These are phyloP conservation scores for Peribatodes rhomboidaria DNA, from an alignment of 2,888 invertebrate genomes.

Conservation along the genomic window DNA sequence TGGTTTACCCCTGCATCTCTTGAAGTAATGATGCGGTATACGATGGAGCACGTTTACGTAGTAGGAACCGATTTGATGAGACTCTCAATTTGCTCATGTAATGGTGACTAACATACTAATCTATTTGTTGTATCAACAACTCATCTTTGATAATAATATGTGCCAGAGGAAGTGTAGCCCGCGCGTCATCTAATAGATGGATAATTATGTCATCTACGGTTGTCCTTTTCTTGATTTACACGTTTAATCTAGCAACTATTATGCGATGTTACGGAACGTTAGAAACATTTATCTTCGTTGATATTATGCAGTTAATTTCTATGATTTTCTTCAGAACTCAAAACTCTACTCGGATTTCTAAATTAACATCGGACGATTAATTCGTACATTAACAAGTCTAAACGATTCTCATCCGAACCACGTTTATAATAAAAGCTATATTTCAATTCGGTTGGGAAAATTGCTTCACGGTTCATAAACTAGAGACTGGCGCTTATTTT, in stretches of 20 bases:
- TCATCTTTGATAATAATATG: neutral
- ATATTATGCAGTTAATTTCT: slow-evolving; percentile 5
- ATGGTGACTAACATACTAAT: neutral
- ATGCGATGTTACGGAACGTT: neutral
- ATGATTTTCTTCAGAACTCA: slow-evolving; percentile 8
- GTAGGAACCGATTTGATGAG: too few relatives aligned
- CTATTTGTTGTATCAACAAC: neutral
- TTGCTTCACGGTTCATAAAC: slow-evolving; percentile 23
- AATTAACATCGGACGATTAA: slow-evolving; percentile 12
- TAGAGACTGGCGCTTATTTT: slow-evolving; percentile 17
- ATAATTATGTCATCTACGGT: neutral
- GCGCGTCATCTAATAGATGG: neutral
- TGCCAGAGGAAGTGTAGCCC: neutral
- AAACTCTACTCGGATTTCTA: slow-evolving; percentile 12
- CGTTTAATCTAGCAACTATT: neutral
- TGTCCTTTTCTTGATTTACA: neutral
- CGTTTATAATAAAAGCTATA: slow-evolving; percentile 2
- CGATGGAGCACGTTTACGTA: neutral
- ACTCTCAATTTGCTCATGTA: neutral
- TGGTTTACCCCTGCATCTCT: neutral
- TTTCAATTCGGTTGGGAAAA: slow-evolving; percentile 3
- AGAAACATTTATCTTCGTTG: slow-evolving; percentile 1
- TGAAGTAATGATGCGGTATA: neutral
- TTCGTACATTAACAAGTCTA: neutral
- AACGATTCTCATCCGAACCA: neutral